phyloP scores from a whole-genome alignment of 2,797 vertebrate species.

The Triplophysa bombifrons region DNA sequence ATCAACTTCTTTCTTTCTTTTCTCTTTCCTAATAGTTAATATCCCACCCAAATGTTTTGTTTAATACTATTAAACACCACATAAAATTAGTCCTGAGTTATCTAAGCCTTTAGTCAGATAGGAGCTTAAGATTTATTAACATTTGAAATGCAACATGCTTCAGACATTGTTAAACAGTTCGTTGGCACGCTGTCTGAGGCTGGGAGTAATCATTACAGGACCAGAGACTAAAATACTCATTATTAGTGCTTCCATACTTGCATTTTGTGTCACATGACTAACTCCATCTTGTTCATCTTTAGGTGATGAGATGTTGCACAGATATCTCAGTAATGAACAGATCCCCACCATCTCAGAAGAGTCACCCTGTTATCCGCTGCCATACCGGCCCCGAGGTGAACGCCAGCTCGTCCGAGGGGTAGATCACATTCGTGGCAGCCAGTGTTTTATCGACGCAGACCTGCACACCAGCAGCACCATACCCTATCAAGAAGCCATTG shows the following conservation, averaged over 20 bases:
- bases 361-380: conserved; percentile 70
- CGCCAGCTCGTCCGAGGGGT: conserved; percentile 82
- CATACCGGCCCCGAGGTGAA: conserved; percentile 74
- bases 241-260: not conserved
- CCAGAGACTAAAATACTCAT: not conserved
- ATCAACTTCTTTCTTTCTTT: no score
- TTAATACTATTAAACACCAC: no score
- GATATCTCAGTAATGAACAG: conserved; percentile 90
- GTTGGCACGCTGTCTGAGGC: not conserved
- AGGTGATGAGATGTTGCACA: conserved; percentile 83
- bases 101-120: no score
- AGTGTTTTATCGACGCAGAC: conserved; percentile 82
- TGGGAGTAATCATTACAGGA: not conserved
- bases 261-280: not conserved
- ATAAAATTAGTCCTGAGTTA: no score
- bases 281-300: conserved; percentile 1
- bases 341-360: conserved; percentile 89
- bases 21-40: no score
- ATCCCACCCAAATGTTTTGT: no score
- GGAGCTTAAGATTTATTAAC: no score
- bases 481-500: conserved; percentile 83
- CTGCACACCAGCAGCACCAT: conserved; percentile 88
- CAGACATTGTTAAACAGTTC: no score
- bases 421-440: conserved; percentile 89
- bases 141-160: no score